Percentiles rank a stretch among this genome's conserved stretches.
Conservation (phyloP, 2,797 vertebrate species). For the Danio albolineatus region DNA sequence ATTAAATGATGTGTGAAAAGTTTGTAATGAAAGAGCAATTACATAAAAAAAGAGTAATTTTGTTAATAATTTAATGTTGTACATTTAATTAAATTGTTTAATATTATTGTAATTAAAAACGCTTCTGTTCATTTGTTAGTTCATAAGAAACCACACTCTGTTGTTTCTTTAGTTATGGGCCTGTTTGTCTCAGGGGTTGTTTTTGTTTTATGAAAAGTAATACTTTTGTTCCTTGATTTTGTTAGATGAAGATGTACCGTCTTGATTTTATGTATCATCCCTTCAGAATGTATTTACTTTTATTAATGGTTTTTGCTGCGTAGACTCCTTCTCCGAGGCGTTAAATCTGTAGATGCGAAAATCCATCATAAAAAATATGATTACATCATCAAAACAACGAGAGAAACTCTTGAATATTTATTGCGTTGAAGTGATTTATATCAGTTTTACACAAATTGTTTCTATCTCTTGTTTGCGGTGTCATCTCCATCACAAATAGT, state of each 20-base stretch:
- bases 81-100: too few species aligned
- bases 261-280: background rate
- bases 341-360: conserved; percentile 15
- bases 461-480: background rate
- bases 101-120: too few species aligned
- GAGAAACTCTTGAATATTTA: conserved; percentile 6
- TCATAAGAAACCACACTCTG: background rate
- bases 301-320: background rate
- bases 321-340: background rate
- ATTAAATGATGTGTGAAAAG: too few species aligned
- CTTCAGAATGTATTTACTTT: background rate
- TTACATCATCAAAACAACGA: conserved; percentile 2
- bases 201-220: background rate
- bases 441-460: background rate
- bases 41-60: too few species aligned
- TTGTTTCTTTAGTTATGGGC: background rate
- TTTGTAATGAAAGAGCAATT: too few species aligned
- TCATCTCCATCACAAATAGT: background rate
- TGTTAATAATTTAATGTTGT: too few species aligned
- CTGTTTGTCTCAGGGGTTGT: background rate
- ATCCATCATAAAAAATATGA: background rate
- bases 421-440: background rate
- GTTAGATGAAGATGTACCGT: background rate
- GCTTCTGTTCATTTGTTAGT: too few species aligned
- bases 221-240: background rate